phyloP scores from a whole-genome alignment of 1,140 invertebrate species.

The Diorhabda elongata region DNA sequence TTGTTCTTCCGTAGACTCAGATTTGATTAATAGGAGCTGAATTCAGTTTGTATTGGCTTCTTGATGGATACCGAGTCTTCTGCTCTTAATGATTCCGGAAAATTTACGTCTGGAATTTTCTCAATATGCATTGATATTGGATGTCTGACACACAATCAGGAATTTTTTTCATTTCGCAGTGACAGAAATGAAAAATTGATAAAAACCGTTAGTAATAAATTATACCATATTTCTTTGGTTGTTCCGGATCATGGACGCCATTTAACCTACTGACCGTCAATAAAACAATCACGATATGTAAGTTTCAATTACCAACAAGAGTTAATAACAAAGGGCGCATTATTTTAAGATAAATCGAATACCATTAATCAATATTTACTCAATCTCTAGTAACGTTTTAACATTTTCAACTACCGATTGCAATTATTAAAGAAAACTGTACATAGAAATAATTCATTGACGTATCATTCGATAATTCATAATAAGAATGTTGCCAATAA shows the following conservation, averaged over 20 bases:
- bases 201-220: no score
- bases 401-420: background rate
- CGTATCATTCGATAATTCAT: background rate
- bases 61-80: no score
- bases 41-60: no score
- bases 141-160: no score
- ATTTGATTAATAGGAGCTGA: no score
- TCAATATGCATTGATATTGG: no score
- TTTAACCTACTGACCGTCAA: slow-evolving; percentile 1
- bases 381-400: background rate
- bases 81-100: no score
- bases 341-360: background rate
- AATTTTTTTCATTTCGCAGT: no score
- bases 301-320: background rate
- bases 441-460: background rate
- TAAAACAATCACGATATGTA: background rate
- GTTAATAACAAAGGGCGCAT: background rate
- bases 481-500: no score
- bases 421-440: background rate
- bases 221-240: background rate
- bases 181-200: no score
- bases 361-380: slow-evolving; percentile 1
- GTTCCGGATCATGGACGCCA: background rate
- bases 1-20: no score
- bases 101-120: no score